Base-by-base conservation (phyloP, 2,797 vertebrate genomes). In the Gambelia wislizenii region DNA sequence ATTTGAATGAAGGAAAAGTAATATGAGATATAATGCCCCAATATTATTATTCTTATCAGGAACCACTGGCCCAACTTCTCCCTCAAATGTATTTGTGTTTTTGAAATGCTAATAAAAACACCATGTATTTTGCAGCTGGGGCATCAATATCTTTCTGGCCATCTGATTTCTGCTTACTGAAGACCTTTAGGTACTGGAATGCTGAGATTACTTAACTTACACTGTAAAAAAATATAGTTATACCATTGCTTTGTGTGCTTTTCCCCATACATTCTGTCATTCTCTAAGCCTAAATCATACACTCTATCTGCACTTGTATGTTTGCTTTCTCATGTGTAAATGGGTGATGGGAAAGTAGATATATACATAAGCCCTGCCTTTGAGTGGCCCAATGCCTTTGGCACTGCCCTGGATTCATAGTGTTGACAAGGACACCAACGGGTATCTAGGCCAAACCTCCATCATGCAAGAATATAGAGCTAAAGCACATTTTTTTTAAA, bases 51-150 rank as follows among this genome's bases (percentile, higher is more conserved):
- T 83, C 44, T 59, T 52, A 52, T 6, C n/a, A 42, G 44, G 42
- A 76, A 39, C 6, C 13, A 25, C 25, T 16, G 67, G 39, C 44
- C 72, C 64, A 67, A 64, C 3, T 39, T 49, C 14, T 75, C 16
- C 54, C 36, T 59, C 47, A 83, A 49, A 25, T 67, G 30, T 81
- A 81, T 47, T 14, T 56, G 49, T 25, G 39, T 59, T 30, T 82
- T 82, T n/a, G 52, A 87, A 70, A 87, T 87, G 54, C 78, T 87
- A 79, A 54, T 87, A 36, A 49, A 39, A 59, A 52, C 27, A 30
- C 59, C 4, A 69, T 36, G 36, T 72, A 14, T 84, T 84, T 70
- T 84, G 9, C 67, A 70, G 49, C 6, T 22, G 44, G 6, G 33
- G 61, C 10, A n/a, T 84, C 8, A 70, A 70, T 30, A 42, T 81